Evolutionary conservation across 1,140 invertebrate genomes (phyloP).

Genomic region (Melanaphis sacchari): DNA sequence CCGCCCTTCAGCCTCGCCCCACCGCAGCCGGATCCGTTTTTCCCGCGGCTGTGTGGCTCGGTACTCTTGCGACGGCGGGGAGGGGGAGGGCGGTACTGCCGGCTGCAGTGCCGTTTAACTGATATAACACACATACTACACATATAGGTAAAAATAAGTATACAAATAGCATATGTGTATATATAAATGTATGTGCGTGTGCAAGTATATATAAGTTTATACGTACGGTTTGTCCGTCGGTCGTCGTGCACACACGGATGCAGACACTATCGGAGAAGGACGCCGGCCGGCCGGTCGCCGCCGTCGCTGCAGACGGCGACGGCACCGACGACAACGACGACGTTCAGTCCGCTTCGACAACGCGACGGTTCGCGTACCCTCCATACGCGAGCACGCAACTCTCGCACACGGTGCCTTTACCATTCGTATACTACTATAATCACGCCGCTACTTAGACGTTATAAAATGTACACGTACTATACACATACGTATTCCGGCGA

Average conservation of each 20-base stretch:
- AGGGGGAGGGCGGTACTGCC: not conserved
- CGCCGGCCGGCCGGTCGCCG: not conserved
- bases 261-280: conserved; percentile 10
- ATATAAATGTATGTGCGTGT: not conserved
- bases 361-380: not conserved
- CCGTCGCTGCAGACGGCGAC: not conserved
- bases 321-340: not conserved
- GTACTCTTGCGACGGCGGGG: not conserved
- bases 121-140: not conserved
- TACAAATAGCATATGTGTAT: not conserved
- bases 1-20: not conserved
- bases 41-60: not conserved
- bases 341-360: conserved; percentile 2
- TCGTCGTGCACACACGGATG: conserved; percentile 6
- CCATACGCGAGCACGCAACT: not conserved
- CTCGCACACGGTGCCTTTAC: not conserved
- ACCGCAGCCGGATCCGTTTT: not conserved
- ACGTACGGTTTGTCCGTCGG: not conserved
- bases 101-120: conserved; percentile 1
- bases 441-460: not conserved
- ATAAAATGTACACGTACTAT: not conserved
- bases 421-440: not conserved
- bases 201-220: not conserved
- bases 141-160: conserved; percentile 14
- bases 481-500: not conserved